phyloP scores from a whole-genome alignment of 30 jellyfish, hydroid and myxozoan genomes.

The Morbakka virulenta region DNA sequence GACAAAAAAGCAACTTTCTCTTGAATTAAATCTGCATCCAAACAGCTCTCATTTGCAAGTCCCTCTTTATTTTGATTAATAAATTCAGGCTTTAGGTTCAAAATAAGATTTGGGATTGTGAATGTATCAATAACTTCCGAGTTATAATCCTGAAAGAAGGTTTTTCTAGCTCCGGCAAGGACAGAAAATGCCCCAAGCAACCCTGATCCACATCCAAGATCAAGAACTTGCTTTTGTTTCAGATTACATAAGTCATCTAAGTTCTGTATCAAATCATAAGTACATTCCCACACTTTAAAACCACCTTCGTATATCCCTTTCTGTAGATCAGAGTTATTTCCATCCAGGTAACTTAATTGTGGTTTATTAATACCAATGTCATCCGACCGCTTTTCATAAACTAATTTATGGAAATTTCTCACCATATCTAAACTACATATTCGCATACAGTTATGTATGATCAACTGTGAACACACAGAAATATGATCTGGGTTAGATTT shows the following conservation, averaged over 20 bases:
- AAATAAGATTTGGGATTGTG: slow-evolving; percentile 61
- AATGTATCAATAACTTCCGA: slow-evolving; percentile 81
- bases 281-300: slow-evolving; percentile 94
- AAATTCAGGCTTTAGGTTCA: background rate
- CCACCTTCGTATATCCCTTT: slow-evolving; percentile 98
- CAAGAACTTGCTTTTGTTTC: slow-evolving; percentile 52
- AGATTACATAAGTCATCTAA: background rate
- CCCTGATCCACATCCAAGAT: slow-evolving; percentile 97
- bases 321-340: slow-evolving; percentile 62
- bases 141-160: slow-evolving; percentile 87
- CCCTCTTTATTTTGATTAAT: background rate
- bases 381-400: too few species aligned
- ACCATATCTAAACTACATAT: too few species aligned
- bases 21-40: background rate
- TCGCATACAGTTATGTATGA: too few species aligned
- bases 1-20: slow-evolving; percentile 46
- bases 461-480: too few species aligned
- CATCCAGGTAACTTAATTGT: too few species aligned
- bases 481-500: too few species aligned
- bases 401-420: too few species aligned
- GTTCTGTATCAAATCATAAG: slow-evolving; percentile 67
- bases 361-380: too few species aligned
- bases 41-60: background rate
- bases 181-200: slow-evolving; percentile 61
- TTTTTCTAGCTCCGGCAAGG: slow-evolving; percentile 54